phyloP scores from a whole-genome alignment of 2,797 vertebrate species.

The Halcyon leucocephala region DNA sequence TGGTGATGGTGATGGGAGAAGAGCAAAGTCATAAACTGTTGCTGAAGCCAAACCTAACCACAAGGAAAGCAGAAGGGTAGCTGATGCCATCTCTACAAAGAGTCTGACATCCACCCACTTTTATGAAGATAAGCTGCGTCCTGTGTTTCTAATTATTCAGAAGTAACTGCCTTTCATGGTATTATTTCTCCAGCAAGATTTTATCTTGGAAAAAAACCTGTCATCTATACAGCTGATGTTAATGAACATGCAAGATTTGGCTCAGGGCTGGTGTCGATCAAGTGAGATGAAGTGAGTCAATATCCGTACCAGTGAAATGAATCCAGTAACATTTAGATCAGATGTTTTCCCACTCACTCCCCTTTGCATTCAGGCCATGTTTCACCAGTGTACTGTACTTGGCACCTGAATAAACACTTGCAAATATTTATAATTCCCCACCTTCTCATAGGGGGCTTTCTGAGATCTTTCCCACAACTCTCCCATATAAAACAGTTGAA shows the following conservation, averaged over 20 bases:
- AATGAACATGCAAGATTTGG: slow-evolving; percentile 54
- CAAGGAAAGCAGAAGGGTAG: not conserved
- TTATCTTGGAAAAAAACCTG: slow-evolving; percentile 33
- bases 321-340: slow-evolving; percentile 46
- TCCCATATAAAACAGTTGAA: slow-evolving; percentile 59
- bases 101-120: slow-evolving; percentile 21
- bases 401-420: slow-evolving; percentile 82
- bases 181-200: slow-evolving; percentile 38
- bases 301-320: slow-evolving; percentile 58
- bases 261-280: slow-evolving; percentile 28
- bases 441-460: slow-evolving; percentile 56
- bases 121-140: slow-evolving; percentile 45
- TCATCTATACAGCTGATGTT: slow-evolving; percentile 38
- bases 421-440: slow-evolving; percentile 74
- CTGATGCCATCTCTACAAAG: not conserved
- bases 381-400: slow-evolving; percentile 56
- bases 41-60: not conserved
- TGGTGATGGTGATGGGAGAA: not conserved
- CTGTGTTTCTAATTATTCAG: slow-evolving; percentile 61
- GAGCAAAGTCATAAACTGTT: not conserved
- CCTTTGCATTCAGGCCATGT: not conserved
- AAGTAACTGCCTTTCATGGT: slow-evolving; percentile 31
- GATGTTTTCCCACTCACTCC: slow-evolving; percentile 11
- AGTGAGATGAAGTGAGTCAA: slow-evolving; percentile 61
- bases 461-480: slow-evolving; percentile 66